Percentiles rank a stretch among this genome's conserved stretches.
Evolutionary conservation across 2,888 invertebrate species (phyloP).

Genomic region (Allygus modestus): DNA sequence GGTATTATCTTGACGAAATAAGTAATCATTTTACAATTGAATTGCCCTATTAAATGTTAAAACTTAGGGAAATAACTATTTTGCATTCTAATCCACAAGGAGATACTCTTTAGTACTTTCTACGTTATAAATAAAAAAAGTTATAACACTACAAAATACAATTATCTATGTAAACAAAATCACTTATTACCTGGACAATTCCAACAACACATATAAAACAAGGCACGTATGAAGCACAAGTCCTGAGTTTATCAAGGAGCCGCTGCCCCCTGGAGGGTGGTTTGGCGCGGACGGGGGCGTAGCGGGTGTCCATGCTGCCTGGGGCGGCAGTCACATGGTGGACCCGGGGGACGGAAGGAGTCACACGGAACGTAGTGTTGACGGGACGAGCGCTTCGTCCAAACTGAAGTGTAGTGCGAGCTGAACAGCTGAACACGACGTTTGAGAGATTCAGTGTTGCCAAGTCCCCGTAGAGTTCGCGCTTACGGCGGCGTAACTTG

Average conservation of each 20-base stretch:
- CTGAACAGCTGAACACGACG: background rate
- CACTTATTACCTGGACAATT: conserved; percentile 52
- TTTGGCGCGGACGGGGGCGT: conserved; percentile 28
- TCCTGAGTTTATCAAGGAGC: background rate
- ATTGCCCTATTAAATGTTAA: too few species aligned
- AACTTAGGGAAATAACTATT: too few species aligned
- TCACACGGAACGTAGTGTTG: background rate
- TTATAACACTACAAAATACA: too few species aligned
- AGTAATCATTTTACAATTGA: too few species aligned
- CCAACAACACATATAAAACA: conserved; percentile 32
- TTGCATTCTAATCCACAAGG: too few species aligned
- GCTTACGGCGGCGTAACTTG: too few species aligned
- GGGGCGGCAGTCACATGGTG: background rate
- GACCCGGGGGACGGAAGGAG: background rate
- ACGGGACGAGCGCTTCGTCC: background rate
- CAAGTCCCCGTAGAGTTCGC: background rate
- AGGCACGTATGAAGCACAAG: conserved; percentile 15
- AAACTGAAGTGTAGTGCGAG: background rate
- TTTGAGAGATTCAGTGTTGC: background rate
- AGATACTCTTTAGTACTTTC: too few species aligned
- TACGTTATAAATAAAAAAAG: too few species aligned
- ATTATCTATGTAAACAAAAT: too few species aligned
- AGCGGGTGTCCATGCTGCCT: conserved; percentile 29
- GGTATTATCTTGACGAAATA: too few species aligned
- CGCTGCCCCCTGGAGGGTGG: background rate